These are phyloP conservation scores for Rhodophaea formosa DNA, from an alignment of 2,888 invertebrate genomes.

Conservation along the genomic window DNA sequence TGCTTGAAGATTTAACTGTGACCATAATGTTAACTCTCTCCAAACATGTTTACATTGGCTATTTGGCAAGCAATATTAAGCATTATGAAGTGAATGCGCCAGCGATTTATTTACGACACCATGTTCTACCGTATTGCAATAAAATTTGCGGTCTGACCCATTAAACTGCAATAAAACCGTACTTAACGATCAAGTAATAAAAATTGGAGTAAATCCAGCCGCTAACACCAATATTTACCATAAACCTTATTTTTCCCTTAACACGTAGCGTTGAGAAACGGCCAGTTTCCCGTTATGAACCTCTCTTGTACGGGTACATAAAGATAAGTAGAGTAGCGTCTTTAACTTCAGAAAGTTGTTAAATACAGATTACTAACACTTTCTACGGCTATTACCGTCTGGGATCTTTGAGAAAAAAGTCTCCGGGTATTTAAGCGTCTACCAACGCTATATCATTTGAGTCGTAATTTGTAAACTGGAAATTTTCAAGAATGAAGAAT, in stretches of 20 bases:
- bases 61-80: background rate
- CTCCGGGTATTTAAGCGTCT: too few relatives aligned
- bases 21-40: background rate
- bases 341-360: background rate
- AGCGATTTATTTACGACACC: background rate
- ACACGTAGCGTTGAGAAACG: background rate
- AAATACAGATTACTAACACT: background rate
- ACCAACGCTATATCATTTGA: too few relatives aligned
- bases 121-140: slow-evolving; percentile 10
- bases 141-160: background rate
- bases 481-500: too few relatives aligned
- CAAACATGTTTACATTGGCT: background rate
- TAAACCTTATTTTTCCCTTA: background rate
- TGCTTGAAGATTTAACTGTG: too few relatives aligned
- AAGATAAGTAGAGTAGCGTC: slow-evolving; percentile 1
- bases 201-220: background rate
- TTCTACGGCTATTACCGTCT: background rate
- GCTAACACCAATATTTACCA: background rate
- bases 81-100: background rate
- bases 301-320: background rate
- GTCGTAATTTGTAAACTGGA: too few relatives aligned
- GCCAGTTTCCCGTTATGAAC: background rate
- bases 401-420: too few relatives aligned
- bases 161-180: slow-evolving; percentile 10
- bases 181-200: slow-evolving; percentile 8